A percentile compares a stretch with the other conserved stretches of the same genome.
Conservation (phyloP, 1,140 invertebrate species). For the Pachyrhynchus sulphureomaculatus region DNA sequence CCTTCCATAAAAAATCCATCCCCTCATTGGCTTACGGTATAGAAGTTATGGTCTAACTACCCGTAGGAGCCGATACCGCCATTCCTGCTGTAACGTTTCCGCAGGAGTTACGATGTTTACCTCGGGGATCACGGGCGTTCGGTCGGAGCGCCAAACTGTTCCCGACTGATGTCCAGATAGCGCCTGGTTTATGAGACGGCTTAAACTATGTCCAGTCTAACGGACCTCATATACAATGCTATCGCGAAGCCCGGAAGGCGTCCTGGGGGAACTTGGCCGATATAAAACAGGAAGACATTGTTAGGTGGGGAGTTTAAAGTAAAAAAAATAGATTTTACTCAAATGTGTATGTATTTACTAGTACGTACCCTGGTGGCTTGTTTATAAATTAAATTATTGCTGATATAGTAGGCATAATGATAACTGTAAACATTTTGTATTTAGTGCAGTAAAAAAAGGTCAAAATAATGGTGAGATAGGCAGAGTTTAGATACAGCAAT, state of each 20-base stretch:
- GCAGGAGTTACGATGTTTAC: constrained; percentile 52
- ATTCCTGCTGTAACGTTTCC: constrained; percentile 23
- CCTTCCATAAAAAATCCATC: constrained; percentile 13
- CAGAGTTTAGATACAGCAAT: no score
- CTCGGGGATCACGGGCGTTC: constrained; percentile 45
- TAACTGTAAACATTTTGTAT: no score
- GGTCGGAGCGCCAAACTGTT: constrained; percentile 35
- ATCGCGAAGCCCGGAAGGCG: constrained; percentile 39
- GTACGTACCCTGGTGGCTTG: no score
- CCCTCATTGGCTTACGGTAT: constrained; percentile 13
- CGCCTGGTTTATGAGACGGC: constrained; percentile 52
- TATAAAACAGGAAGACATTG: constrained; percentile 31
- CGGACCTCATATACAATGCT: constrained; percentile 53
- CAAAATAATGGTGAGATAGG: no score
- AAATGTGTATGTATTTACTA: no score
- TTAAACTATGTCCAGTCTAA: constrained; percentile 54
- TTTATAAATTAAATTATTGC: no score
- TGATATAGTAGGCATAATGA: no score
- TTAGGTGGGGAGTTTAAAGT: constrained; percentile 2
- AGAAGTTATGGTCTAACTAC: constrained; percentile 23
- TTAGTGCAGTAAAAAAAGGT: no score
- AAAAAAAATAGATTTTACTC: no score
- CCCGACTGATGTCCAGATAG: constrained; percentile 53
- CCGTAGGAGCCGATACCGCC: constrained; percentile 29
- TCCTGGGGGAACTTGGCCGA: constrained; percentile 22